These are phyloP conservation scores for Portunus trituberculatus DNA, from an alignment of 1,140 invertebrate species.

Conservation along the genomic window DNA sequence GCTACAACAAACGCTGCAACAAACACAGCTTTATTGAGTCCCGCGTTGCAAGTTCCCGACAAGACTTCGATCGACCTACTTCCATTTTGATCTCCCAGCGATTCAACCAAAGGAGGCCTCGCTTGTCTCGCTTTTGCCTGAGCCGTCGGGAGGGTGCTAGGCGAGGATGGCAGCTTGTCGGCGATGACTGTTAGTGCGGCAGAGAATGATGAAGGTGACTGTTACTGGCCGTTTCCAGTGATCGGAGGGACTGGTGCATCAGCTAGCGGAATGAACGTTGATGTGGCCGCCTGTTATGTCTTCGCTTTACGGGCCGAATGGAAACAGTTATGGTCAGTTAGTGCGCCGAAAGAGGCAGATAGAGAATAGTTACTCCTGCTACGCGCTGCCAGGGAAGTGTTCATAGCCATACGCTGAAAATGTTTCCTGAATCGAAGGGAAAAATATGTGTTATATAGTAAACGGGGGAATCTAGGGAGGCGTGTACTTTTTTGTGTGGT, in stretches of 20 bases:
- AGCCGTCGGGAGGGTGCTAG: neutral
- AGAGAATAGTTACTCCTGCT: neutral
- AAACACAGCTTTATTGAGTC: neutral
- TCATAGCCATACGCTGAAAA: no score
- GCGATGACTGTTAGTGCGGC: neutral
- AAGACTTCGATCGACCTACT: neutral
- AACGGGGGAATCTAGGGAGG: neutral
- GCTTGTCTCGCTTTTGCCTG: neutral
- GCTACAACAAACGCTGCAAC: neutral
- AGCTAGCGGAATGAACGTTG: neutral
- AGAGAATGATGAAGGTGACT: neutral
- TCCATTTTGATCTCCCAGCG: neutral
- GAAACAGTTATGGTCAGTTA: slow-evolving; percentile 12
- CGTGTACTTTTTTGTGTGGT: no score
- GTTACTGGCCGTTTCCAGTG: neutral
- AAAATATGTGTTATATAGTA: neutral
- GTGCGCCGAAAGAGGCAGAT: neutral
- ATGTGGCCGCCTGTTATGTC: neutral
- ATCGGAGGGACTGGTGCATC: neutral
- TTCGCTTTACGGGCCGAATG: neutral
- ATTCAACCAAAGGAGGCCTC: neutral
- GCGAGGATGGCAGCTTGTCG: neutral
- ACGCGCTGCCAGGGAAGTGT: no score
- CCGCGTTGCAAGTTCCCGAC: neutral
- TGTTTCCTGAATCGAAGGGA: no score